phyloP scores from a whole-genome alignment of 92 coral and sea anemone genomes.

The Heteractis magnifica region DNA sequence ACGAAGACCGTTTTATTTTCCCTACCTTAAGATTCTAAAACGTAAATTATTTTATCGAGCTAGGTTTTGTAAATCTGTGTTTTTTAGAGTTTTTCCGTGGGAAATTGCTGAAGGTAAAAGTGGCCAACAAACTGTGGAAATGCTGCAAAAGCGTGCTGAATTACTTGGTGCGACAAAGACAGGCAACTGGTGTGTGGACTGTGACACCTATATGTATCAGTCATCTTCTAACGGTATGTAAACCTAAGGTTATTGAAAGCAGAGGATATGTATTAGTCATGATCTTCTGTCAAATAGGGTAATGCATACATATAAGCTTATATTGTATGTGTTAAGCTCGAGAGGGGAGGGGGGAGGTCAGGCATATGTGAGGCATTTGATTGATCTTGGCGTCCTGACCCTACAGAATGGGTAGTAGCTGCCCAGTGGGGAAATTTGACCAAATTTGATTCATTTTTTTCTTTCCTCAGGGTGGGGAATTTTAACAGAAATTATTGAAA shows the following conservation, averaged over 20 bases:
- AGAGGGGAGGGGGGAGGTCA: no score
- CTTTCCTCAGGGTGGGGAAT: no score
- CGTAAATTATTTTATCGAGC: background rate
- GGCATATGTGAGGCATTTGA: no score
- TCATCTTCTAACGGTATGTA: conserved; percentile 52
- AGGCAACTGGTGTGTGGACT: conserved; percentile 88
- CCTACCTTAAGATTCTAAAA: background rate
- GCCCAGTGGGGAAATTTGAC: no score
- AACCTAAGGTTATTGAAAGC: background rate
- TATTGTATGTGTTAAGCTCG: no score
- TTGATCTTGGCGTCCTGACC: no score
- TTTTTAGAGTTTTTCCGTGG: conserved; percentile 82
- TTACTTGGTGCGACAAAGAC: conserved; percentile 85
- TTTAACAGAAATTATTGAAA: no score
- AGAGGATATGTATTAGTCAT: no score
- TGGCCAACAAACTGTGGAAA: conserved; percentile 90
- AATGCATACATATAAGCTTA: no score
- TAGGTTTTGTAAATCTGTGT: background rate
- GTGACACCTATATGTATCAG: conserved; percentile 74
- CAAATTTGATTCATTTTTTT: no score
- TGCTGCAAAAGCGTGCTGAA: conserved; percentile 80
- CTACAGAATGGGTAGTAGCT: no score
- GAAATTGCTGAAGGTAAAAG: conserved; percentile 84
- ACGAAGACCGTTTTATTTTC: background rate
- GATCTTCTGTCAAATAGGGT: no score